These are phyloP conservation scores for Proctacanthus coquilletti DNA, from an alignment of 1,140 invertebrate genomes.

Conservation along the genomic window DNA sequence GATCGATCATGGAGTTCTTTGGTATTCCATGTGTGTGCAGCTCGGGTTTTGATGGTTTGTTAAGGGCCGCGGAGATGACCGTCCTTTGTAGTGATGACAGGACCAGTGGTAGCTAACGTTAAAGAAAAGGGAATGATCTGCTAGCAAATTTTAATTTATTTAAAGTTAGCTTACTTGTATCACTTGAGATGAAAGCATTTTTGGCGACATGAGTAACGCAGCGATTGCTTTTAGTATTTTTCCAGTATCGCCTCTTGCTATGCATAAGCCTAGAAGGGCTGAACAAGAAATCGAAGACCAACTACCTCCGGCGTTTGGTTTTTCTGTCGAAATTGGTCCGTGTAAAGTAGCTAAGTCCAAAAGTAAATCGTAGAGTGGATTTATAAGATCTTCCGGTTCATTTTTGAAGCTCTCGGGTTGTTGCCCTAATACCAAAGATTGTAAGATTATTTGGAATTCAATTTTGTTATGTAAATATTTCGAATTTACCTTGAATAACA, in stretches of 20 bases:
- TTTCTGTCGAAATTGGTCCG: constrained; percentile 32
- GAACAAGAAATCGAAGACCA: constrained; percentile 78
- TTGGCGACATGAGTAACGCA: constrained; percentile 74
- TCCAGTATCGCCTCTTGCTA: constrained; percentile 87
- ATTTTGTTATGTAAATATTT: not conserved
- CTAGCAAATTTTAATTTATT: constrained; percentile 31
- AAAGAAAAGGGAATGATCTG: constrained; percentile 17
- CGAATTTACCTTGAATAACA: constrained; percentile 81
- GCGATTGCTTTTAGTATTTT: constrained; percentile 74
- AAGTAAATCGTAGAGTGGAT: constrained; percentile 62
- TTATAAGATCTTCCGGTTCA: constrained; percentile 59
- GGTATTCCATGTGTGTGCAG: constrained; percentile 81
- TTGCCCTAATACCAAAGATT: constrained; percentile 30
- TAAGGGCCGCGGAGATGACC: constrained; percentile 73
- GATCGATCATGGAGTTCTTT: constrained; percentile 54
- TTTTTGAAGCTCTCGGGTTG: constrained; percentile 33
- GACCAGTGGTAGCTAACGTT: constrained; percentile 80
- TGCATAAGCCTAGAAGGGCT: constrained; percentile 75
- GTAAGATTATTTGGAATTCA: not conserved
- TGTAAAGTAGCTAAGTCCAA: constrained; percentile 59
- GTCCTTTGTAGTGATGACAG: constrained; percentile 76
- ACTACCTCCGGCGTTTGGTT: constrained; percentile 42
- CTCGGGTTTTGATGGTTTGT: constrained; percentile 65
- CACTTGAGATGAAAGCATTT: constrained; percentile 58
- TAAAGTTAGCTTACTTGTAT: too few species aligned